Base-by-base conservation (phyloP, 1,140 invertebrate genomes). In the Portunus trituberculatus region DNA sequence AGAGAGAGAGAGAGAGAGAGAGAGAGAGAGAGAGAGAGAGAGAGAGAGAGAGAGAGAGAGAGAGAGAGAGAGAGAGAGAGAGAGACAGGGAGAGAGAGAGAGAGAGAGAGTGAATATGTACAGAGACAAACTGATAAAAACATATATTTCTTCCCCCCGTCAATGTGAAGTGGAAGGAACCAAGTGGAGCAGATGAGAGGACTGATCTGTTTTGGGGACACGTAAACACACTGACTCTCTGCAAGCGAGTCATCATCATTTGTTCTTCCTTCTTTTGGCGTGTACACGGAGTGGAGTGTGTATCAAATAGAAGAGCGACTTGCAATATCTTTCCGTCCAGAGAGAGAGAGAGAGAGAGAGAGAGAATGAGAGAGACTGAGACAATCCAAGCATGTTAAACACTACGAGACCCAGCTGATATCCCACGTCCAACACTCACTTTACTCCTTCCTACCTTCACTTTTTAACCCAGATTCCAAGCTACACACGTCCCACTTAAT, bases 11-110 rank as follows among this genome's bases (percentile, higher is more conserved):
- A 48, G 82, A 48, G 28, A 31, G 48, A 52, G 76, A 48, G 76
- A 86, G 83, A 52, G 46, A 48, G 32, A 83, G 45, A 76, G 59
- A 92, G 90, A 39, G 90, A 59, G 48, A 59, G 91, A 92, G 91
- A 92, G 52, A 92, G 59, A 92, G 59, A 76, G 12, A 82, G 45
- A 91, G 45, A 48, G 28, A 46, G 45, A 52, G 32, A 28, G 48
- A 20, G 48, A 45, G 48, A 48, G 28, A 28, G n/a, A 29, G 45
- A 29, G n/a, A 82, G 32, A 31, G 67, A 29, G 45, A 59, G 90
- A 91, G 89, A 83, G 91, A 92, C 52, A 29, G 28, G 52, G 90
- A 91, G 90, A 32, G 90, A 48, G 90, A 59, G 48, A 91, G 90
- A 92, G 14, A 67, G 59, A 67, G 52, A 67, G 4, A 76, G 31